Base-by-base conservation (phyloP, 2,113 vertebrate genomes). In the Axis porcinus region DNA sequence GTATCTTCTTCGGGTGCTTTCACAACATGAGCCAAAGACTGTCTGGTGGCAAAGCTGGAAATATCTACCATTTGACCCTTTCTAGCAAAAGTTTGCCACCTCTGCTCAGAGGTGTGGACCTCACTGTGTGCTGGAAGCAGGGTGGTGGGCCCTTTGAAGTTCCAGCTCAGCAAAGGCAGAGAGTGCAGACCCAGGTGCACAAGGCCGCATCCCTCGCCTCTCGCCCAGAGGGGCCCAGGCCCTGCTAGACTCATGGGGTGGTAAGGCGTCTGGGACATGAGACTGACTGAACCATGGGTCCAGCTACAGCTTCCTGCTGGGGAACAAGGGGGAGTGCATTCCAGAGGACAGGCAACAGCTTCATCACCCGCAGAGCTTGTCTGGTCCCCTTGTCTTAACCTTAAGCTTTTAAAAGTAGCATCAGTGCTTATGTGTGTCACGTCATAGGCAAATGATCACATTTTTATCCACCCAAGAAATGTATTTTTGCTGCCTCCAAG, bases 161-260 rank as follows among this genome's bases (percentile, higher is more conserved):
- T 83, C 13, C 55, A 62, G 12, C 54, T 3, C 28, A 27, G 81
- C 17, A 45, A 43, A 52, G 40, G 12, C 58, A 62, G 90, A 52
- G 33, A 83, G 36, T 27, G 5, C 23, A 25, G 4, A 1, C 5
- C 13, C 6, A 17, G 21, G 79, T 30, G 19, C 64, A 67, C 45
- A 60, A 81, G 47, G 57, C 28, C 0, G 6, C 0, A 0, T 33
- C 6, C 30, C 47, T 21, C 3, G 30, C 16, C 78, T 47, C 45
- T 33, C 3, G 16, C 47, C n/a, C 67, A 2, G 5, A 40, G 30
- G 8, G 30, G 9, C 52, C 60, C 9, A 1, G 5, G 19, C 7
- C 6, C 7, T 23, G 30, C 33, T 54, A 21, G 58, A 30, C 36
- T 60, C 84, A 7, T 1, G 2, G 25, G 23, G 36, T 17, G 8